Evolutionary conservation across 2,888 invertebrate genomes (phyloP).

Genomic region (Eupeodes luniger): DNA sequence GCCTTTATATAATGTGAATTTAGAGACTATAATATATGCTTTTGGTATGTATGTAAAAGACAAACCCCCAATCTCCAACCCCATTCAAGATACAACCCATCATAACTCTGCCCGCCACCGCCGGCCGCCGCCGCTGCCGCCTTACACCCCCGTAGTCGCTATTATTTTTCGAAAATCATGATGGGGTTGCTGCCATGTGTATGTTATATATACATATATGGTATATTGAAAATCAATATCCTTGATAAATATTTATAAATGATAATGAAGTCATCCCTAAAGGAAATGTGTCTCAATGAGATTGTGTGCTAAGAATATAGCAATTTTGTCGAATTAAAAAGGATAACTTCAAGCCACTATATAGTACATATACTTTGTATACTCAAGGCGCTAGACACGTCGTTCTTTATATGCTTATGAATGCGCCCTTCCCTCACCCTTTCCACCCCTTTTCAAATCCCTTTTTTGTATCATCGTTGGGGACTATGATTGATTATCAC

Average conservation of each 20-base stretch:
- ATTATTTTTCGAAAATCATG: conserved; percentile 41
- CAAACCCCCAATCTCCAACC: background rate
- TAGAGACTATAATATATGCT: conserved; percentile 22
- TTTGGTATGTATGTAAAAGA: background rate
- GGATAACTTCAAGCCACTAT: conserved; percentile 51
- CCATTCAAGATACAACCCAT: background rate
- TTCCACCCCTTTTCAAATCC: conserved; percentile 1
- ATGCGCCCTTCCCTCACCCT: background rate
- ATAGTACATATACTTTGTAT: too few relatives aligned
- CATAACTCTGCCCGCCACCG: background rate
- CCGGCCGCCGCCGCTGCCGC: too few relatives aligned
- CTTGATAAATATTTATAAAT: conserved; percentile 76
- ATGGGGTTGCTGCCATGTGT: conserved; percentile 20
- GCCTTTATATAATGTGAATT: conserved; percentile 16
- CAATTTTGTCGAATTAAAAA: conserved; percentile 72
- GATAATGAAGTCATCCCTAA: conserved; percentile 74
- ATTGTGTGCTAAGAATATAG: conserved; percentile 72
- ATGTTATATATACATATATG: conserved; percentile 39
- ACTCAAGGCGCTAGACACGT: conserved; percentile 53
- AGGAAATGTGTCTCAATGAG: conserved; percentile 67
- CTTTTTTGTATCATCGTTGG: conserved; percentile 59
- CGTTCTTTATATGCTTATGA: background rate
- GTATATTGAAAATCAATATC: conserved; percentile 73
- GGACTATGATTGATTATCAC: conserved; percentile 72
- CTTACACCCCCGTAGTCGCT: conserved; percentile 15